Base-by-base conservation (phyloP, 2,888 invertebrate species). In the Platycheirus rosarum region DNA sequence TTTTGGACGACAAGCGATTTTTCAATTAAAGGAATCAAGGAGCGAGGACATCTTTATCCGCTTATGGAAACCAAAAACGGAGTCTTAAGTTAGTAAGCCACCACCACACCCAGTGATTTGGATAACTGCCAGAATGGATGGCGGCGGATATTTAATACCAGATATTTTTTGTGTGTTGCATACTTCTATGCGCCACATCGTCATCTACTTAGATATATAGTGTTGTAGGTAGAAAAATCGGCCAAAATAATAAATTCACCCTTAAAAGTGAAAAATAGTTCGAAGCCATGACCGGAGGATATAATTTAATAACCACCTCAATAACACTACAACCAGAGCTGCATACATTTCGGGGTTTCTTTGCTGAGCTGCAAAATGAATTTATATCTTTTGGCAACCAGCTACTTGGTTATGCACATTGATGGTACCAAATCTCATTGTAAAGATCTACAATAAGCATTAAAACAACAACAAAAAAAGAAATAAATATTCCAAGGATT, bases 191-290 rank as follows among this genome's bases (percentile, higher is more conserved):
- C 78, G 66, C 60, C 42, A 44, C 73, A 62, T 63, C 46, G 37
- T 46, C 20, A 35, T 40, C 42, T 57, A 40, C 6, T 32, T 46
- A 26, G 16, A 37, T 9, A 1, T 32, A 7, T 32, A 5, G 8
- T 32, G 8, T 32, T 46, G 44, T 65, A 65, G 57, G 66, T 71
- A 44, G 66, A 14, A 65, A 68, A 73, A 62, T 68, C 78, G 62
- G 78, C 66, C 73, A 78, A 73, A 78, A 66, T 73, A 73, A 78
- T 78, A 78, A 78, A 78, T 73, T 78, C 32, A 18, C 35, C 44
- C 63, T 29, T 57, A 37, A 68, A 73, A 73, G 66, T 62, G 60
- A 62, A 68, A 77, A 71, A 71, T 65, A 77, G 70, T 65, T 70
- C 42, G 42, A 49, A 49, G 37, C 62, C 73, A 62, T 62, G 78